Evolutionary conservation across 2,797 vertebrate genomes (phyloP), one percentile per base, ranked within the genome.

Genomic region (Hoplostethus atlanticus): DNA sequence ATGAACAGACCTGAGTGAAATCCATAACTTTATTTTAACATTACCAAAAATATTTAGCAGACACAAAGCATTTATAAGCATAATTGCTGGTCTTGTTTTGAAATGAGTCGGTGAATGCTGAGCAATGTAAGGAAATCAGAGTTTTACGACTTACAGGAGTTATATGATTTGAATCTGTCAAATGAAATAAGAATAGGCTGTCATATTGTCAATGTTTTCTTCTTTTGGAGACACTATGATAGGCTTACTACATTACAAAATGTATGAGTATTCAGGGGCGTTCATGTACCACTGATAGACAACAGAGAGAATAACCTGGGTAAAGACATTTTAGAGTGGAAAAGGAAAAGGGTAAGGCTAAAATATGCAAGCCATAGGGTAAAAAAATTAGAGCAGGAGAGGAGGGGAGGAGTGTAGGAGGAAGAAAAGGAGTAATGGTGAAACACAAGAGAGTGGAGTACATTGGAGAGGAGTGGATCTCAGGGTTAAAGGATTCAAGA

Each of bases 401-500:
- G 17, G 25, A 63, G 69, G 61, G 59, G 71, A 77, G 42, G 61
- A 28, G 69, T 69, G 65, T 16, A 48, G 48, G 48, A 64, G 69
- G 34, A 76, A 46, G 59, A 30, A 34, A 46, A 63, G 38, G 28
- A 76, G 59, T 36, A 30, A 42, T 16, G 59, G 56, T 2, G 15
- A 71, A 77, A 68, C 54, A 82, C 10, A 3, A 57, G 28, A 10
- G 71, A 80, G 71, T 53, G 66, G 65, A 73, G 51, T 7, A 17
- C 44, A 68, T 1, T 76, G 67, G 34, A 66, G 38, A 52, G 28
- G 59, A 78, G 72, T 51, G 51, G 52, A 68, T 77, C 55, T 72
- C 74, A 72, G 76, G 64, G 70, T 85, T 83, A 48, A 77, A 60
- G 75, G 70, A 80, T 81, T 84, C 69, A 80, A 68, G 73, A 79